These are phyloP conservation scores for Oryzias dopingdopingensis DNA, from an alignment of 2,797 vertebrate genomes.

Conservation along the genomic window DNA sequence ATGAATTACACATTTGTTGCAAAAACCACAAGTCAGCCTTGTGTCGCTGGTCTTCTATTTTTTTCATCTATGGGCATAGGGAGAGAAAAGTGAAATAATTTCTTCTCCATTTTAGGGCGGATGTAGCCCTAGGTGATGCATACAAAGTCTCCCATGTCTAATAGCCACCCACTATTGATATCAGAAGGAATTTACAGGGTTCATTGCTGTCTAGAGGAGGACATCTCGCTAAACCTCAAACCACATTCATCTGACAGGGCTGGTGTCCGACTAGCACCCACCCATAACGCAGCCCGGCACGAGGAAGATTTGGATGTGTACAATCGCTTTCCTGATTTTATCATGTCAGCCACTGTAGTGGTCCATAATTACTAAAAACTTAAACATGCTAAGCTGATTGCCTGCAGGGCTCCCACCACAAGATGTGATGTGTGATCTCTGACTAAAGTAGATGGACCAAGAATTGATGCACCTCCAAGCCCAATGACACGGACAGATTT, in stretches of 20 bases:
- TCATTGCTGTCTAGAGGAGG: constrained; percentile 78
- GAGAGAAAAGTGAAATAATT: constrained; percentile 72
- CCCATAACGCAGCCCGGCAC: constrained; percentile 60
- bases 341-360: constrained; percentile 68
- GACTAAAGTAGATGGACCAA: constrained; percentile 72
- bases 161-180: constrained; percentile 81
- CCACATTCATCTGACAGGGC: constrained; percentile 77
- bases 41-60: constrained; percentile 53
- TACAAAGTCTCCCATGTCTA: constrained; percentile 79
- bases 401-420: constrained; percentile 44
- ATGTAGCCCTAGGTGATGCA: constrained; percentile 80
- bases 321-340: constrained; percentile 72
- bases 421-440: constrained; percentile 68
- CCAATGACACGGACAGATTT: constrained; percentile 77
- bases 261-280: constrained; percentile 78
- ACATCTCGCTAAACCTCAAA: constrained; percentile 76
- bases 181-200: constrained; percentile 79
- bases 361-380: constrained; percentile 79
- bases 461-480: constrained; percentile 78
- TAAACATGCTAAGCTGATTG: constrained; percentile 74
- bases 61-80: constrained; percentile 44
- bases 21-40: constrained; percentile 72
- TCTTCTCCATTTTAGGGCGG: constrained; percentile 77
- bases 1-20: constrained; percentile 78
- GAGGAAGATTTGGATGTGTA: constrained; percentile 54